Evolutionary conservation across 2,797 vertebrate species (phyloP).

Genomic region (Cheirogaleus major): DNA sequence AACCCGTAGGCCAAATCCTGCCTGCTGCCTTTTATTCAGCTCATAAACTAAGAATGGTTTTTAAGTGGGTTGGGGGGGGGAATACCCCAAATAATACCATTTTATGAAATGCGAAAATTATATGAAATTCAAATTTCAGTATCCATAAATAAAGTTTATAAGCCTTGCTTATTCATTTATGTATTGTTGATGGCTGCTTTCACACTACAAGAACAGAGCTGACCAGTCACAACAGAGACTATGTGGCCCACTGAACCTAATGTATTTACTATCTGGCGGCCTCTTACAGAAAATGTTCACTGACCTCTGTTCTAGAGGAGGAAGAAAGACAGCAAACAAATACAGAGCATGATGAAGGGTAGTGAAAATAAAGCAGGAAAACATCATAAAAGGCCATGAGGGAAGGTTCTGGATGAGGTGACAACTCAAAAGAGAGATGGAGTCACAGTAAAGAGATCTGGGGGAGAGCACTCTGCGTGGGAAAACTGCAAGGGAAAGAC

Average conservation of each 20-base stretch:
- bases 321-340: neutral
- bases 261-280: neutral
- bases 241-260: neutral
- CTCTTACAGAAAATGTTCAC: neutral
- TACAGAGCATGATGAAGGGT: neutral
- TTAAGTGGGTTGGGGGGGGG: neutral
- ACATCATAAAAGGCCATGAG: neutral
- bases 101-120: neutral
- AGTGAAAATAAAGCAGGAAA: neutral
- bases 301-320: neutral
- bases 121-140: neutral
- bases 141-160: neutral
- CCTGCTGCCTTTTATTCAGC: neutral
- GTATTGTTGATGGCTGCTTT: neutral
- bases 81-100: neutral
- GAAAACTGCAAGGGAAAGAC: neutral
- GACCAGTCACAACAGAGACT: neutral
- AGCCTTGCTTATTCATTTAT: neutral
- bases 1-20: neutral
- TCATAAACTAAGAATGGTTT: neutral
- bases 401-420: neutral
- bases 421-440: neutral
- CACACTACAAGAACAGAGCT: neutral
- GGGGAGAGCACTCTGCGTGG: neutral
- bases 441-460: neutral